phyloP scores from a whole-genome alignment of 2,888 invertebrate genomes.

The Epirrhoe tristata region DNA sequence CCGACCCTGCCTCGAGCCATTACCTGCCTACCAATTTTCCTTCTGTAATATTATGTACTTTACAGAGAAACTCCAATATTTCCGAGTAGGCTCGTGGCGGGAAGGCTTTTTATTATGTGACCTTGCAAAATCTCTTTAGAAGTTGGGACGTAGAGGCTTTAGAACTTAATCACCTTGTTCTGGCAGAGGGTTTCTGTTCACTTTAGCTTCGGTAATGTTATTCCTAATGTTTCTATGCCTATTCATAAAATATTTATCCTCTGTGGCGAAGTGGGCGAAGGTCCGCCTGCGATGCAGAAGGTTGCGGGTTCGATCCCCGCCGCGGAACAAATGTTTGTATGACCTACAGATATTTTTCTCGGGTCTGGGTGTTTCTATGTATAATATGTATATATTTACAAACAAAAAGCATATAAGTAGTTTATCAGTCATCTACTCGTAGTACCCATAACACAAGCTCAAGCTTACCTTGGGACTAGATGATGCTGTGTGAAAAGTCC shows the following conservation, averaged over 20 bases:
- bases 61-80: slow-evolving; percentile 59
- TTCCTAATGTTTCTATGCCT: background rate
- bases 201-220: background rate
- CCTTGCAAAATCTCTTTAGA: slow-evolving; percentile 43
- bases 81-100: slow-evolving; percentile 43
- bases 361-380: too few species aligned
- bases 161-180: slow-evolving; percentile 28
- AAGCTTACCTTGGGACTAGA: too few species aligned
- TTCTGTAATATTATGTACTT: slow-evolving; percentile 59
- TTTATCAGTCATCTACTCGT: too few species aligned
- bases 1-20: slow-evolving; percentile 57
- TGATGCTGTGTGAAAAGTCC: too few species aligned
- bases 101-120: slow-evolving; percentile 50
- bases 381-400: too few species aligned
- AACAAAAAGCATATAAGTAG: too few species aligned
- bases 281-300: too few species aligned
- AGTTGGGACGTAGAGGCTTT: slow-evolving; percentile 39
- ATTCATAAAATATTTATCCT: background rate
- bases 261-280: too few species aligned
- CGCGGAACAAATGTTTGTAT: too few species aligned
- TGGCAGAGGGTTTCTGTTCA: slow-evolving; percentile 21
- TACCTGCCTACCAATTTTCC: slow-evolving; percentile 60
- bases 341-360: too few species aligned
- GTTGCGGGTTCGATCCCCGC: too few species aligned
- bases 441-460: too few species aligned